These are phyloP conservation scores for Botia kubotai DNA, from an alignment of 2,797 vertebrate genomes.

Conservation along the genomic window DNA sequence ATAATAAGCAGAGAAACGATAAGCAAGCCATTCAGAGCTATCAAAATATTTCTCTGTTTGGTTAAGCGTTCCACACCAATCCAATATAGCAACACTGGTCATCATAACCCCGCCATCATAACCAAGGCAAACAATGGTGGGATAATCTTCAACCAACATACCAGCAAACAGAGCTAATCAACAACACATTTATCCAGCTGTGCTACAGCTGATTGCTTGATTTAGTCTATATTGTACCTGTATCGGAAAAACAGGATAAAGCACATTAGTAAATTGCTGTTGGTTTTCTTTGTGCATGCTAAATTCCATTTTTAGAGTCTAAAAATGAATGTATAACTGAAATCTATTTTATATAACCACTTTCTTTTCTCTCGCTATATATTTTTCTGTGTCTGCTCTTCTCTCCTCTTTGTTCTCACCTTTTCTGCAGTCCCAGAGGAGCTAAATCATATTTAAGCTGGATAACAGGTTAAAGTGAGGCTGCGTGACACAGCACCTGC, in stretches of 20 bases:
- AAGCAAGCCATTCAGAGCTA: no score
- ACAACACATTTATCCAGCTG: no score
- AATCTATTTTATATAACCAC: neutral
- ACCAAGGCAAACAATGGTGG: no score
- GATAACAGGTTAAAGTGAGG: conserved; percentile 41
- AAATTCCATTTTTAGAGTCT: neutral
- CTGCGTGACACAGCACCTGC: conserved; percentile 48
- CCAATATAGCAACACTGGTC: no score
- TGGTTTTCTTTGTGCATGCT: neutral
- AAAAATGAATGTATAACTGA: conserved; percentile 4
- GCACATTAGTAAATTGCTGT: neutral
- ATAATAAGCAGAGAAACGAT: no score
- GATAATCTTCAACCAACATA: no score
- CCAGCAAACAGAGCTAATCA: no score
- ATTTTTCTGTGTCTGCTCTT: conserved; percentile 1
- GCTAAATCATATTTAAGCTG: conserved; percentile 55
- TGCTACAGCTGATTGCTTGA: no score
- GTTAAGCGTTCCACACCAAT: no score
- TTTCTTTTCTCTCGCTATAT: neutral
- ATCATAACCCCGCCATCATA: no score
- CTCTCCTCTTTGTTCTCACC: conserved; percentile 10
- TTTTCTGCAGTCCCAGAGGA: conserved; percentile 16
- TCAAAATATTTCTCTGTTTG: no score
- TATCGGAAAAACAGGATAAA: conserved; percentile 4
- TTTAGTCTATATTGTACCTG: no score